Evolutionary conservation across 1,140 invertebrate genomes (phyloP), one percentile per base, ranked within the genome.

Genomic region (Bilobella aurantiaca): DNA sequence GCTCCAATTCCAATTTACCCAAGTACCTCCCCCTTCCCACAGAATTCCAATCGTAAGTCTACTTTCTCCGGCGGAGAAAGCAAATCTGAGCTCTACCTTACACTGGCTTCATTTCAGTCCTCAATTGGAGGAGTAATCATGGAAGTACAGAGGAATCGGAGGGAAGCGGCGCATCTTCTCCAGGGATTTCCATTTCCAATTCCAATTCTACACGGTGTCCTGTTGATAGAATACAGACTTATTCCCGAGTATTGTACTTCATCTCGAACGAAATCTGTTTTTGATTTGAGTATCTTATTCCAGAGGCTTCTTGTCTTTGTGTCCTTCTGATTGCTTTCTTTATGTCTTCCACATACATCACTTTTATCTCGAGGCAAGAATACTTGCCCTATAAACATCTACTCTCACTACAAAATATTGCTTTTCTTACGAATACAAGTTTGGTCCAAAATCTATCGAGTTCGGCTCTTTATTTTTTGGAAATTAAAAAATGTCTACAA

Each of bases 1-100:
- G 49, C 21, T 53, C 49, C 12, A 53, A 53, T 53, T 53, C 49
- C 49, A 53, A 53, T 53, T 53, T 53, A 5, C 49, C 5, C 49
- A 53, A 53, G 49, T 53, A 53, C 23, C n/a, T n/a, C n/a, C n/a
- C n/a, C n/a, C n/a, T n/a, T n/a, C n/a, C n/a, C n/a, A n/a, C n/a
- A n/a, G n/a, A n/a, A n/a, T n/a, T n/a, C n/a, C n/a, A n/a, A n/a
- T n/a, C n/a, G n/a, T n/a, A n/a, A n/a, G n/a, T n/a, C n/a, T n/a
- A n/a, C n/a, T n/a, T n/a, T n/a, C n/a, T n/a, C n/a, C n/a, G n/a
- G n/a, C n/a, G n/a, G n/a, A n/a, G n/a, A n/a, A n/a, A n/a, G n/a
- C n/a, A n/a, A n/a, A n/a, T n/a, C n/a, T n/a, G n/a, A n/a, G n/a
- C n/a, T n/a, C n/a, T n/a, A n/a, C n/a, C n/a, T n/a, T 12, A 18